phyloP scores from a whole-genome alignment of 2,888 invertebrate species.

The Alentia gelatinosa region DNA sequence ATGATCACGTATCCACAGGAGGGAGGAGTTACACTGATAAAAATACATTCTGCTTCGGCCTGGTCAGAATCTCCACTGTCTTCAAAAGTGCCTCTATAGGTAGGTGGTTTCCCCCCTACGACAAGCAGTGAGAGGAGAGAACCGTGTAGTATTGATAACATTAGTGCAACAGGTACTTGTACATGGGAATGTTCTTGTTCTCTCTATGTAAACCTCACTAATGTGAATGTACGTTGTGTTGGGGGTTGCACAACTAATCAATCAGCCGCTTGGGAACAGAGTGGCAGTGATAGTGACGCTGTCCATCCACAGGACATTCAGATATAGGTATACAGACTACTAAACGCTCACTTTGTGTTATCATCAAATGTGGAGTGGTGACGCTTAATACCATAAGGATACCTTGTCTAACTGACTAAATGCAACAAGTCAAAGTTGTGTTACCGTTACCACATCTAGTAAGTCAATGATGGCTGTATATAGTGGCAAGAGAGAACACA shows the following conservation, averaged over 20 bases:
- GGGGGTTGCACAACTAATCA: too few species aligned
- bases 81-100: not conserved
- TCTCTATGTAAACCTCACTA: too few species aligned
- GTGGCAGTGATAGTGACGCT: too few species aligned
- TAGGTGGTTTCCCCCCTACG: not conserved
- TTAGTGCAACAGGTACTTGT: too few species aligned
- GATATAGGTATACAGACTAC: too few species aligned
- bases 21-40: not conserved
- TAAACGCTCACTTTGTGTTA: too few species aligned
- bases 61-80: not conserved
- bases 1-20: not conserved
- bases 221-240: too few species aligned
- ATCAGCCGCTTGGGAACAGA: too few species aligned
- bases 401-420: not conserved
- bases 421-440: not conserved
- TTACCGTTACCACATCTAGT: not conserved
- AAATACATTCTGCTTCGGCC: not conserved
- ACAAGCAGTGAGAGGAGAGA: not conserved
- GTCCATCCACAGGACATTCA: too few species aligned
- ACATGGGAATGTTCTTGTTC: too few species aligned
- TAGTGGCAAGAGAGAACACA: not conserved
- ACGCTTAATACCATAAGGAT: not conserved
- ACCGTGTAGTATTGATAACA: not conserved
- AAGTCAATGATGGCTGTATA: slow-evolving; percentile 18
- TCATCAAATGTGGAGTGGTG: not conserved